These are phyloP conservation scores for Eumerus sabulonum DNA, from an alignment of 2,888 invertebrate species.

Conservation along the genomic window DNA sequence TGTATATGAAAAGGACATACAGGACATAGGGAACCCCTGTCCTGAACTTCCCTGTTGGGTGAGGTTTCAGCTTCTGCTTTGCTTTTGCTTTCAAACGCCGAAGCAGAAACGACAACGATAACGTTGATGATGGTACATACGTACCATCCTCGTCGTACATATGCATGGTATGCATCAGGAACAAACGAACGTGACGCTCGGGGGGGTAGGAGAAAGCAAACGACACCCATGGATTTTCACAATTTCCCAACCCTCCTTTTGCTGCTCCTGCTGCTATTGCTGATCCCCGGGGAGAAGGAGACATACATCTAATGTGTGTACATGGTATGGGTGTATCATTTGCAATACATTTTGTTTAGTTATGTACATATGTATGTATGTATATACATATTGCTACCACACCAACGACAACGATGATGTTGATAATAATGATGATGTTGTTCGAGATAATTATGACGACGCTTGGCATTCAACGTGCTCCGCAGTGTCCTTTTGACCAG, in stretches of 20 bases:
- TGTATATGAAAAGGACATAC: slow-evolving; percentile 42
- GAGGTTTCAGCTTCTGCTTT: slow-evolving; percentile 27
- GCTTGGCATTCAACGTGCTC: slow-evolving; percentile 28
- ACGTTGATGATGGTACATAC: background rate
- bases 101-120: slow-evolving; percentile 41
- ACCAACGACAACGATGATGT: slow-evolving; percentile 11
- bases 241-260: slow-evolving; percentile 34
- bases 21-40: slow-evolving; percentile 29
- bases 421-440: slow-evolving; percentile 9
- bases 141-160: too few relatives aligned
- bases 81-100: slow-evolving; percentile 51
- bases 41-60: slow-evolving; percentile 50
- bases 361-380: slow-evolving; percentile 11
- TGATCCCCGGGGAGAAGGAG: slow-evolving; percentile 14
- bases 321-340: slow-evolving; percentile 18
- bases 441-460: too few relatives aligned
- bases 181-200: too few relatives aligned
- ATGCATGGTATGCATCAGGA: too few relatives aligned
- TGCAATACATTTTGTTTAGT: slow-evolving; percentile 11
- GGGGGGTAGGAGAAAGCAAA: background rate
- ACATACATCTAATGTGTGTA: slow-evolving; percentile 47
- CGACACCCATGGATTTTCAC: slow-evolving; percentile 44
- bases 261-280: too few relatives aligned
- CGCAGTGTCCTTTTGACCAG: slow-evolving; percentile 63
- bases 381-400: too few relatives aligned